Evolutionary conservation across 2,888 invertebrate genomes (phyloP).

Genomic region (Xanthia togata): DNA sequence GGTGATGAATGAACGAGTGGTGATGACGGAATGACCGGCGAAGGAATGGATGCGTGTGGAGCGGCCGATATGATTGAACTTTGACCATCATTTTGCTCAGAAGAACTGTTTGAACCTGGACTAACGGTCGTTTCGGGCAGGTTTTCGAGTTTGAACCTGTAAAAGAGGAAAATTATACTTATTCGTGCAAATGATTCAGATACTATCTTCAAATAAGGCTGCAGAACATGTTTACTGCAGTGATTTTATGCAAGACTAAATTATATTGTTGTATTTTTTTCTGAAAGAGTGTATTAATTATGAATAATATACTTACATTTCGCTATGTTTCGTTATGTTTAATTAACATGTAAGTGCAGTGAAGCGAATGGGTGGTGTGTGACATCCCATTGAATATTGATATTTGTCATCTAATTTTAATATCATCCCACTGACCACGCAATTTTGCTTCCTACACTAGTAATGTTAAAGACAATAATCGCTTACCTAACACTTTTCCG

Average conservation of each 20-base stretch:
- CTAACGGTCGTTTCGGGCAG: slow-evolving; percentile 85
- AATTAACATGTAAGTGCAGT: not conserved
- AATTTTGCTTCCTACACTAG: not conserved
- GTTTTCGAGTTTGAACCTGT: slow-evolving; percentile 85
- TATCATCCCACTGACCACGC: not conserved
- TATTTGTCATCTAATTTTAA: not conserved
- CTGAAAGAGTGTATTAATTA: not conserved
- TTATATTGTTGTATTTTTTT: not conserved
- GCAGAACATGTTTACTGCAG: not conserved
- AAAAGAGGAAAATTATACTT: not conserved
- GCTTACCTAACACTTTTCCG: slow-evolving; percentile 92
- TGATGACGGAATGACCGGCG: slow-evolving; percentile 67
- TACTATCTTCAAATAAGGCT: not conserved
- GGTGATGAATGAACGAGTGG: slow-evolving; percentile 58
- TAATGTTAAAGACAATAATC: not conserved
- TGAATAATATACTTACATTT: not conserved
- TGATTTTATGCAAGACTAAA: not conserved
- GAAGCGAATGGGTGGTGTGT: not conserved
- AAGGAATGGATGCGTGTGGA: slow-evolving; percentile 68
- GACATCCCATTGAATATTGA: not conserved
- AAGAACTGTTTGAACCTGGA: slow-evolving; percentile 88
- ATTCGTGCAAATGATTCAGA: not conserved
- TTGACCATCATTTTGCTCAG: slow-evolving; percentile 86
- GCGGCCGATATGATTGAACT: slow-evolving; percentile 85
- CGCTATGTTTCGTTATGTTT: not conserved